Percentiles rank a stretch among this genome's conserved stretches.
Evolutionary conservation across 2,888 invertebrate species (phyloP).

Genomic region (Netelia fuscicornis): DNA sequence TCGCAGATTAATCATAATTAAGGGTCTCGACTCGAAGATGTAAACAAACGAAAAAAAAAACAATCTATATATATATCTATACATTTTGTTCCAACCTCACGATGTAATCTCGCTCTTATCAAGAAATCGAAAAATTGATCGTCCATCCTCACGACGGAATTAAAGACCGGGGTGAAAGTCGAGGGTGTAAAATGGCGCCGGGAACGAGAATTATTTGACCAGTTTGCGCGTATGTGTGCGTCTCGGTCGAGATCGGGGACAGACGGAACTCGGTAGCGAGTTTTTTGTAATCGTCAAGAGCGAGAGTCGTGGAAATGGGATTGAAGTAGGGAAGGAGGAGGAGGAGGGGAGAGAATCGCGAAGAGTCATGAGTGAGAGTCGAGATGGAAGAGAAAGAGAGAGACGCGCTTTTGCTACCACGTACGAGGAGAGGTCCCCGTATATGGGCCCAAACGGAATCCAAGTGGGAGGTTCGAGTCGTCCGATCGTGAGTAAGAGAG

Average conservation of each 20-base stretch:
- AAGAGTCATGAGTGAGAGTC: conserved; percentile 12
- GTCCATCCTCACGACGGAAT: neutral
- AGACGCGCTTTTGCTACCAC: conserved; percentile 24
- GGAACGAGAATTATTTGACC: conserved; percentile 48
- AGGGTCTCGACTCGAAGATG: conserved; percentile 67
- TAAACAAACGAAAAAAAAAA: conserved; percentile 40
- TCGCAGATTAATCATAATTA: conserved; percentile 82
- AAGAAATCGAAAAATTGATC: conserved; percentile 7
- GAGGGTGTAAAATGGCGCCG: conserved; percentile 70
- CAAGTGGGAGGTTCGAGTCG: conserved; percentile 65
- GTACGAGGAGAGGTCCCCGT: conserved; percentile 56
- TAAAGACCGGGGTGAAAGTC: conserved; percentile 14
- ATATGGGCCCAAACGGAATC: conserved; percentile 62
- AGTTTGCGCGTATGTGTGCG: conserved; percentile 11
- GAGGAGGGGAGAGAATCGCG: conserved; percentile 52
- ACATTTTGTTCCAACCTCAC: neutral
- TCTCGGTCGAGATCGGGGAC: conserved; percentile 65
- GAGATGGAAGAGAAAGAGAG: conserved; percentile 13
- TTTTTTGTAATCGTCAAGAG: conserved; percentile 76
- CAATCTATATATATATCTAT: neutral
- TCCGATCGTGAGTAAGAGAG: conserved; percentile 62
- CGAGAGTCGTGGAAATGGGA: conserved; percentile 67
- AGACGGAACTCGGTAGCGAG: conserved; percentile 78
- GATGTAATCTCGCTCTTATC: neutral
- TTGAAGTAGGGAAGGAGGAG: conserved; percentile 44